Percentiles rank a stretch among this genome's conserved stretches.
These are phyloP conservation scores for Nycticebus coucang DNA, from an alignment of 2,113 vertebrate species.

Conservation along the genomic window DNA sequence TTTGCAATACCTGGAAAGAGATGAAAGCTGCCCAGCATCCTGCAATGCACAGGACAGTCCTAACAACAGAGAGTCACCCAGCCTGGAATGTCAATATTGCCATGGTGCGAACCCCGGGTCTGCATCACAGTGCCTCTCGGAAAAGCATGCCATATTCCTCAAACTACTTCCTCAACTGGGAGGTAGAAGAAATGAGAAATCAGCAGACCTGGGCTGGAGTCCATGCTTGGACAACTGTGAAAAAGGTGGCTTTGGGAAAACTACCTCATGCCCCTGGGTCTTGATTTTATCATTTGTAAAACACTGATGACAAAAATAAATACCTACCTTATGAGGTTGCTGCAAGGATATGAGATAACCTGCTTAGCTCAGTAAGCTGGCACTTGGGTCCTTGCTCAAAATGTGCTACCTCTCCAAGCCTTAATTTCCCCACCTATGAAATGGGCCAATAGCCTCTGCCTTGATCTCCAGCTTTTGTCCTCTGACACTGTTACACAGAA, in stretches of 20 bases:
- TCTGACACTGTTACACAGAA: neutral
- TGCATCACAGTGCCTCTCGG: accelerated
- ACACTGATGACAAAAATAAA: neutral
- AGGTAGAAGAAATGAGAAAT: neutral
- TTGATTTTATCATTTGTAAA: neutral
- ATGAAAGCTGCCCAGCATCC: neutral
- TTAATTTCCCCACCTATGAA: neutral
- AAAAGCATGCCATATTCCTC: too few relatives aligned
- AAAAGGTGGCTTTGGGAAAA: neutral
- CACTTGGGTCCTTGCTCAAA: neutral
- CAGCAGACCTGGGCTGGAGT: neutral
- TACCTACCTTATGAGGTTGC: neutral
- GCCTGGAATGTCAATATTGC: accelerated
- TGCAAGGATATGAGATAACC: neutral
- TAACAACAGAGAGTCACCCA: too few relatives aligned
- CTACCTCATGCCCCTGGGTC: neutral
- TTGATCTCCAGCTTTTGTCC: neutral
- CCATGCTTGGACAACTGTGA: neutral
- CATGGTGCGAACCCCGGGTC: accelerated
- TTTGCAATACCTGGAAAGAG: neutral
- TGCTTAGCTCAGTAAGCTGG: neutral
- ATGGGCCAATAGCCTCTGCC: neutral
- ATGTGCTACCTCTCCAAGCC: neutral
- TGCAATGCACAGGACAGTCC: neutral
- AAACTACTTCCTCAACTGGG: neutral